A percentile compares a stretch with the other conserved stretches of the same genome.
These are phyloP conservation scores for Siniperca obscura DNA, from an alignment of 2,797 vertebrate species.

Conservation along the genomic window DNA sequence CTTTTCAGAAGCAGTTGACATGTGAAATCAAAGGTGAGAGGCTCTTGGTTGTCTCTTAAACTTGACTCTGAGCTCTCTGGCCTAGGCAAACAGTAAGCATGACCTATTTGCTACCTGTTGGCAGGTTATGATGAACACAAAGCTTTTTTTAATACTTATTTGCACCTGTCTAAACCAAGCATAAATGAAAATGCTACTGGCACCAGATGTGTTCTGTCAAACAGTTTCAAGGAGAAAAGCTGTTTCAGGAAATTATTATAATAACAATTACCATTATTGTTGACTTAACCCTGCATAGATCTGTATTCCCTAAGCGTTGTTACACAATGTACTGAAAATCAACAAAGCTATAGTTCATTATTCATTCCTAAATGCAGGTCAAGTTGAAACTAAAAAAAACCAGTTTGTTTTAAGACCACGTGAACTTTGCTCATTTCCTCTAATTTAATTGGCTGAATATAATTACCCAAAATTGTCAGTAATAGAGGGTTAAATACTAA, in stretches of 20 bases:
- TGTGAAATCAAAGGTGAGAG: slow-evolving; percentile 6
- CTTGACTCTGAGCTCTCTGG: slow-evolving; percentile 19
- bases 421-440: slow-evolving; percentile 20
- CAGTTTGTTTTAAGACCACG: slow-evolving; percentile 10
- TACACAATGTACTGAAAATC: slow-evolving; percentile 26
- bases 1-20: slow-evolving; percentile 18
- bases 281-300: not conserved
- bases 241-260: not conserved
- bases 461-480: slow-evolving; percentile 4
- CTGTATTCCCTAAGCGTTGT: not conserved
- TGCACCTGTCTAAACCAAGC: not conserved
- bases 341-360: slow-evolving; percentile 7
- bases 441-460: slow-evolving; percentile 10
- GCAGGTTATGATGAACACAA: slow-evolving; percentile 39
- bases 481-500: slow-evolving; percentile 33
- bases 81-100: slow-evolving; percentile 1
- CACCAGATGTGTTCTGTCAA: not conserved
- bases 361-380: slow-evolving; percentile 13
- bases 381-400: slow-evolving; percentile 11
- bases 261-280: not conserved
- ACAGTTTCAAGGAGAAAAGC: not conserved
- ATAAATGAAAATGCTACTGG: not conserved
- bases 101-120: slow-evolving; percentile 35
- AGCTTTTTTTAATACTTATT: not conserved
- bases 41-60: slow-evolving; percentile 3